A percentile compares a stretch with the other conserved stretches of the same genome.
phyloP scores from a whole-genome alignment of 2,797 vertebrate species.

The Rhinichthys osculus region DNA sequence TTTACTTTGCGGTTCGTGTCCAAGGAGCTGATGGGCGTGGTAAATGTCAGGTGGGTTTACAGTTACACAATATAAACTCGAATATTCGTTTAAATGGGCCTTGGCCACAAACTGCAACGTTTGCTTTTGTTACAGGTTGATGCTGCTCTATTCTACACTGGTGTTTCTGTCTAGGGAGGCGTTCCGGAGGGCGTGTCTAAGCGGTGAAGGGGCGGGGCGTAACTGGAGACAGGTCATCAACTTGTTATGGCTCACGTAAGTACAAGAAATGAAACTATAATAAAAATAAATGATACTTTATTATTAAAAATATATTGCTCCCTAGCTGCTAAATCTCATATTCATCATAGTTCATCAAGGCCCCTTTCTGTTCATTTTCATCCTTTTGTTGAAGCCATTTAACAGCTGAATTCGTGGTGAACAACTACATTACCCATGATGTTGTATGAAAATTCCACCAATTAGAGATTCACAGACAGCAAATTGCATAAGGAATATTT shows the following conservation, averaged over 20 bases:
- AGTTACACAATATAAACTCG: not conserved
- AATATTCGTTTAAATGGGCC: not conserved
- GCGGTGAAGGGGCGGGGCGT: conserved; percentile 79
- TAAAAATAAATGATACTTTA: too few species aligned
- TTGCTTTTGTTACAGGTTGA: conserved; percentile 79
- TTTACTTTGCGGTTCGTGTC: conserved; percentile 96
- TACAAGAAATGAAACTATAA: conserved; percentile 28
- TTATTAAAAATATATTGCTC: not conserved
- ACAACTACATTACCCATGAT: not conserved
- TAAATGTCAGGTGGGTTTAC: conserved; percentile 89
- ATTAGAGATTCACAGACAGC: not conserved
- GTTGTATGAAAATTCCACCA: not conserved
- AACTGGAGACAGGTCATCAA: conserved; percentile 93
- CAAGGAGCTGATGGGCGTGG: conserved; percentile 91
- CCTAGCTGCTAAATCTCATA: not conserved
- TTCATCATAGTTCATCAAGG: too few species aligned
- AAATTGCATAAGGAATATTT: not conserved
- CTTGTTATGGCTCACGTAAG: conserved; percentile 94
- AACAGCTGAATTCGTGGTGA: not conserved
- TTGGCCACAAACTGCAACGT: not conserved
- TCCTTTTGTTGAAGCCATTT: not conserved
- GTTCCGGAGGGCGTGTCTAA: conserved; percentile 93
- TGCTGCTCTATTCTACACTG: conserved; percentile 89
- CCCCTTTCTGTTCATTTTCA: not conserved
- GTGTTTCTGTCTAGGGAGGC: conserved; percentile 95